Percentiles rank a stretch among this genome's conserved stretches.
Evolutionary conservation across 2,888 invertebrate species (phyloP).

Genomic region (Drosophila yooni): DNA sequence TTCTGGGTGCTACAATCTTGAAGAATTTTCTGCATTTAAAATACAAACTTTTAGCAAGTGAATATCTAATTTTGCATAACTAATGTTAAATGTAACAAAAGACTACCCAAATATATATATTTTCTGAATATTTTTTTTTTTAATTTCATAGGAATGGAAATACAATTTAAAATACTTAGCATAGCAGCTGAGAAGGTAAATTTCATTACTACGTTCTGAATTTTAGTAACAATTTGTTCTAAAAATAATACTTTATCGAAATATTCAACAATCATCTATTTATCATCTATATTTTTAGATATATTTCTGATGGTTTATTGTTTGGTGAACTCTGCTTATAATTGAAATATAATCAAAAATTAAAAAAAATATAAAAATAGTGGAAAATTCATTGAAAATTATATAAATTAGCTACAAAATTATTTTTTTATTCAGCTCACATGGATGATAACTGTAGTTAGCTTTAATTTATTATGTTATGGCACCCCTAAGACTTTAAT

Average conservation of each 20-base stretch:
- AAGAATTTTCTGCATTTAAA: background rate
- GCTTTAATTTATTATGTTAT: background rate
- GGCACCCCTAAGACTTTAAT: conserved; percentile 12
- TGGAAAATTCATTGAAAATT: background rate
- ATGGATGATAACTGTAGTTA: background rate
- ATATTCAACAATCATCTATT: background rate
- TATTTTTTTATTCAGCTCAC: background rate
- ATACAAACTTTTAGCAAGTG: background rate
- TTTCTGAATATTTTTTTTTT: too few relatives aligned
- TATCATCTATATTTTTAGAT: too few relatives aligned
- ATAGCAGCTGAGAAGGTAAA: background rate
- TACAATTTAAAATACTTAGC: background rate
- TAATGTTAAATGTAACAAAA: background rate
- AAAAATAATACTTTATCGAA: background rate
- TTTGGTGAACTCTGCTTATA: too few relatives aligned
- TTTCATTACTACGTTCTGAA: background rate
- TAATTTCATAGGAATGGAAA: background rate
- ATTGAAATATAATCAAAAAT: too few relatives aligned
- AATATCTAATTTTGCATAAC: background rate
- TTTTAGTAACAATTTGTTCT: background rate
- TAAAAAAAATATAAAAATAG: too few relatives aligned
- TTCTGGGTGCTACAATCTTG: background rate
- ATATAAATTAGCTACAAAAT: background rate
- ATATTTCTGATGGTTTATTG: too few relatives aligned
- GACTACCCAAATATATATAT: background rate